Conservation (phyloP, 2,113 vertebrate species). For the Pteronura brasiliensis region DNA sequence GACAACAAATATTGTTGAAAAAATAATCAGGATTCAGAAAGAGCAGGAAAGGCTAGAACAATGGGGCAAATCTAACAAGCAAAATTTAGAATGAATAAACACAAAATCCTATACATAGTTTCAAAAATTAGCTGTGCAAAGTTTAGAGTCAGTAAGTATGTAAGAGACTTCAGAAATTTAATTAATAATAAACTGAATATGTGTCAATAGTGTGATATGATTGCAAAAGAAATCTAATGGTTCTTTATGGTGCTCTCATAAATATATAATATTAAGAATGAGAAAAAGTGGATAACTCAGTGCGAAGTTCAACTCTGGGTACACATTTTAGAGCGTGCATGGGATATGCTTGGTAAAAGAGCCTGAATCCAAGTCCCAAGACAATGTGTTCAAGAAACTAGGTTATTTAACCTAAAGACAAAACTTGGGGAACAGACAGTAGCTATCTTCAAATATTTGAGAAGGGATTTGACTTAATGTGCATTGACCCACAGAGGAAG, state of each 20-base stretch:
- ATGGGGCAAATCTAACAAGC: not conserved
- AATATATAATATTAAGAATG: not conserved
- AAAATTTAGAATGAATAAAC: conserved; percentile 20
- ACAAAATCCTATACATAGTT: not conserved
- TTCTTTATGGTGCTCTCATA: not conserved
- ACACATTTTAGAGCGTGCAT: not conserved
- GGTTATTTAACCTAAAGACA: conserved; percentile 16
- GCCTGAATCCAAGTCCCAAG: not conserved
- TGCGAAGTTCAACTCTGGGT: not conserved
- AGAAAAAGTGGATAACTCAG: not conserved
- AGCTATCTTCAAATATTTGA: conserved; percentile 22
- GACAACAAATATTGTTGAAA: not conserved
- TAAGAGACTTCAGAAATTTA: not conserved
- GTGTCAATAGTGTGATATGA: not conserved
- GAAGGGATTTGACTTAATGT: not conserved
- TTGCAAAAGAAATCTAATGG: not conserved
- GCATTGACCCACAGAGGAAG: not conserved
- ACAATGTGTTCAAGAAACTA: not conserved
- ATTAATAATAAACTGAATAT: conserved; percentile 1
- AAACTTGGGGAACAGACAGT: not conserved
- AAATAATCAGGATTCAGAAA: conserved; percentile 38
- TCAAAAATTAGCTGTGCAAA: conserved; percentile 26
- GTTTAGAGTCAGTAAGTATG: not conserved
- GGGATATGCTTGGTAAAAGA: not conserved
- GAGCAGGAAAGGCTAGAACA: not conserved